Evolutionary conservation across 2,113 vertebrate genomes (phyloP).

Genomic region (Danionella cerebrum): DNA sequence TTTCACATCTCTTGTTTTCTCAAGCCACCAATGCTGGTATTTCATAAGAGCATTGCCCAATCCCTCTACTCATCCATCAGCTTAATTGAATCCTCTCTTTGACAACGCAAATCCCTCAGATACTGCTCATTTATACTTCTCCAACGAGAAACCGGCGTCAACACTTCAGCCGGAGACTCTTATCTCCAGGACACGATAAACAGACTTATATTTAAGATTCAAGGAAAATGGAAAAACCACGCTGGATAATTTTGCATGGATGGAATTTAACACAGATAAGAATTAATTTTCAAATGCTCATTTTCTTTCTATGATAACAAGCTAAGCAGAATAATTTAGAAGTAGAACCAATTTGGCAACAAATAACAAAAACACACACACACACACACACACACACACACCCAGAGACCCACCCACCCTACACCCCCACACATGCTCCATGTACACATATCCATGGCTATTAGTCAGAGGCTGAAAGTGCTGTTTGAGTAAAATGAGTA

Average conservation of each 20-base stretch:
- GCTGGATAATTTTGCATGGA: no score
- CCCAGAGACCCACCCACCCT: not conserved
- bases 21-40: not conserved
- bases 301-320: no score
- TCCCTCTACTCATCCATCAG: not conserved
- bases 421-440: slow-evolving; percentile 11
- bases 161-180: not conserved
- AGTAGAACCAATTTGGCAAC: not conserved
- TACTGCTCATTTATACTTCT: not conserved
- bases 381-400: not conserved
- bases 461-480: slow-evolving; percentile 51
- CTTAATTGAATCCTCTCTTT: not conserved
- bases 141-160: not conserved
- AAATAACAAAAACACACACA: not conserved
- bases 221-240: not conserved
- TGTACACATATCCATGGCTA: slow-evolving; percentile 12
- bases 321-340: no score
- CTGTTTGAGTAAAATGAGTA: slow-evolving; percentile 46
- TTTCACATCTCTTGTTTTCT: not conserved
- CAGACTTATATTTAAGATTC: not conserved
- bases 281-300: no score
- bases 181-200: not conserved
- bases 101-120: slow-evolving; percentile 10
- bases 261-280: no score
- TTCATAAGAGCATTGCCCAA: not conserved